These are phyloP conservation scores for Bostrychus sinensis DNA, from an alignment of 2,113 vertebrate genomes.

Conservation along the genomic window DNA sequence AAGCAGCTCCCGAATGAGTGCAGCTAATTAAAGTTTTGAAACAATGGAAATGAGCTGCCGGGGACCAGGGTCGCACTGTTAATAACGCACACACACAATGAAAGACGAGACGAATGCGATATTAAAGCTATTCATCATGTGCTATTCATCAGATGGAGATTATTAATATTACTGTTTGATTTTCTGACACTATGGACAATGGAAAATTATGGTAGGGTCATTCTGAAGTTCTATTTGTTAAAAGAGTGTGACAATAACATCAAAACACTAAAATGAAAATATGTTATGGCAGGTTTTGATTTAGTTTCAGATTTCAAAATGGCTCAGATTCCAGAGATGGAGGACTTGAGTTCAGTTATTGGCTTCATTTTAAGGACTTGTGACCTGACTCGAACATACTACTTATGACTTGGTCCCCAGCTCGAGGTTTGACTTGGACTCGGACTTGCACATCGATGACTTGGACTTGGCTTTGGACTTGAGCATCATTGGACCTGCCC, in stretches of 20 bases:
- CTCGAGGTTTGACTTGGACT: too few species aligned
- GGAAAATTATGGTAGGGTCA: background rate
- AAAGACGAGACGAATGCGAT: conserved; percentile 26
- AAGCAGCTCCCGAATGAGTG: conserved; percentile 40
- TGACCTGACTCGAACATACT: too few species aligned
- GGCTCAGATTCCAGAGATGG: too few species aligned
- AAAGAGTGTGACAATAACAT: background rate
- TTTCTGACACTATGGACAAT: background rate
- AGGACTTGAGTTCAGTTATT: too few species aligned
- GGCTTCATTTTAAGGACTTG: too few species aligned
- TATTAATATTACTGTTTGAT: conserved; percentile 6
- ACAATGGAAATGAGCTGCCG: conserved; percentile 41
- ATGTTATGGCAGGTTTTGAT: too few species aligned
- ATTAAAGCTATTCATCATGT: conserved; percentile 5
- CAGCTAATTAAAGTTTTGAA: conserved; percentile 52
- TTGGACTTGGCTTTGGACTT: too few species aligned
- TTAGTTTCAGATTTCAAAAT: too few species aligned
- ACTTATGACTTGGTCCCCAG: too few species aligned
- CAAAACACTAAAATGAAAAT: too few species aligned
- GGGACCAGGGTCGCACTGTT: conserved; percentile 17
- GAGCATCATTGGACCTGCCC: too few species aligned
- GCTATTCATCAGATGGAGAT: background rate
- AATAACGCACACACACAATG: conserved; percentile 16
- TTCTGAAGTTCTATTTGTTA: background rate
- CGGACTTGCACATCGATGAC: too few species aligned